Percentiles rank a stretch among this genome's conserved stretches.
Evolutionary conservation across 64 coral and sea anemone genomes (phyloP).

Genomic region (Porites australiensis): DNA sequence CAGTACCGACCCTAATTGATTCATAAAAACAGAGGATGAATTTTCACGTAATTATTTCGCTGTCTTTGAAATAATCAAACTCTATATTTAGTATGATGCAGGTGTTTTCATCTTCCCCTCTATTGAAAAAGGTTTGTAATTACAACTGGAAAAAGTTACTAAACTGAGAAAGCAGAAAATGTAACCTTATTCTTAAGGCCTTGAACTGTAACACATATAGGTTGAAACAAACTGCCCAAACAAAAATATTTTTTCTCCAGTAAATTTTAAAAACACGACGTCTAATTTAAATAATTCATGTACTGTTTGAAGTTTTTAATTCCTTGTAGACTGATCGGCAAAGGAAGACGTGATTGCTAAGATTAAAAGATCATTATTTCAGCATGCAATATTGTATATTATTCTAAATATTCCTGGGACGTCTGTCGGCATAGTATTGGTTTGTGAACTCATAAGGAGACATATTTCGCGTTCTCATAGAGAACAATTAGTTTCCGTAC

Average conservation of each 20-base stretch:
- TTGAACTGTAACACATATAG: too few species aligned
- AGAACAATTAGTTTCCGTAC: not conserved
- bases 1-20: slow-evolving; percentile 10
- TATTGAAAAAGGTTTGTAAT: not conserved
- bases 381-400: not conserved
- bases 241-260: too few species aligned
- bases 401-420: not conserved
- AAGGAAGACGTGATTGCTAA: not conserved
- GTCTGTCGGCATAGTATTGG: not conserved
- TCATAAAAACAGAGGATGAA: not conserved
- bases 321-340: not conserved
- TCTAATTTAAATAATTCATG: slow-evolving; percentile 25
- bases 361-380: not conserved
- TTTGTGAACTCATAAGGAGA: not conserved
- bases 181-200: too few species aligned
- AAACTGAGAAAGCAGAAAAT: not conserved
- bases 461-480: slow-evolving; percentile 29
- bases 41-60: slow-evolving; percentile 6
- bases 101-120: not conserved
- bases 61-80: not conserved
- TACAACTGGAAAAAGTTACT: not conserved
- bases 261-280: not conserved
- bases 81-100: slow-evolving; percentile 17
- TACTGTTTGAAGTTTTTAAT: slow-evolving; percentile 13
- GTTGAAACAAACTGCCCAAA: too few species aligned